phyloP scores from a whole-genome alignment of 23 tunicate species.

The Trididemnum nubilum region DNA sequence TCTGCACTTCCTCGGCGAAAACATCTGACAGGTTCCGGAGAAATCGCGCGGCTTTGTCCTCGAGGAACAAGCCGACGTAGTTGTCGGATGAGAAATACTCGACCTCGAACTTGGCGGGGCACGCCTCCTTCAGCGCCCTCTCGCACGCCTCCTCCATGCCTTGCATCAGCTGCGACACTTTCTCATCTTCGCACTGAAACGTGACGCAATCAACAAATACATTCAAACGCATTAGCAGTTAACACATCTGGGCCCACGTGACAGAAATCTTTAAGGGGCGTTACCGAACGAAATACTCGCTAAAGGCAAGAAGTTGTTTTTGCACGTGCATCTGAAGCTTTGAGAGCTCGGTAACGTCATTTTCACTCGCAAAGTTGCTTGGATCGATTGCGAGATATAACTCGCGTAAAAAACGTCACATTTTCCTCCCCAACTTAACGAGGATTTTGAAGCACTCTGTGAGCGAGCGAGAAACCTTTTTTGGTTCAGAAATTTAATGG shows the following conservation, averaged over 20 bases:
- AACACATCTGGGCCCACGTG: background rate
- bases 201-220: background rate
- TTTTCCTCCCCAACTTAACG: too few species aligned
- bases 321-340: too few species aligned
- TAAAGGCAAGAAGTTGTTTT: too few species aligned
- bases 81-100: constrained; percentile 85
- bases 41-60: constrained; percentile 63
- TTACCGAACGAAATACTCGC: too few species aligned
- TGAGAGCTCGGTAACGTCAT: too few species aligned
- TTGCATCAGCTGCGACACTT: constrained; percentile 51
- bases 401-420: too few species aligned
- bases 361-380: too few species aligned
- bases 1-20: constrained; percentile 70
- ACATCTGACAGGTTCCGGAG: constrained; percentile 68
- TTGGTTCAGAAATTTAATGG: too few species aligned
- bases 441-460: too few species aligned
- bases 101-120: constrained; percentile 47
- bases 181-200: constrained; percentile 85
- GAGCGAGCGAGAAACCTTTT: too few species aligned
- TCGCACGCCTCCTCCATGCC: constrained; percentile 53
- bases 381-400: too few species aligned
- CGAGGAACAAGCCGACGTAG: constrained; percentile 86
- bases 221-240: too few species aligned
- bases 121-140: constrained; percentile 10
- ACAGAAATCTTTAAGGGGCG: background rate